Evolutionary conservation across 1,140 invertebrate species (phyloP), one percentile per base, ranked within the genome.

Genomic region (Eubasilissa regina): DNA sequence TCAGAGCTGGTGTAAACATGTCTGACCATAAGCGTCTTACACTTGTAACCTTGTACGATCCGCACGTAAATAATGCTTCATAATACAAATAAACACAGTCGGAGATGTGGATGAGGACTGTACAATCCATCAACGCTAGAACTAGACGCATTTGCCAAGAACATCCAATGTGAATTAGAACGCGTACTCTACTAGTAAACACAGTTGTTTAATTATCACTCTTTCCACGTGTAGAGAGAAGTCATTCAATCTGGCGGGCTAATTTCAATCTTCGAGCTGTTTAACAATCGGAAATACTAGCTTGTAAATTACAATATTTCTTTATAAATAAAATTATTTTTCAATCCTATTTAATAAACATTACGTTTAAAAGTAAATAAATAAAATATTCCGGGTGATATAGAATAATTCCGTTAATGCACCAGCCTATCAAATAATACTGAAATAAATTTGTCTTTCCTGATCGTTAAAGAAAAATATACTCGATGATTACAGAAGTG

Each of bases 31-130:
- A 70, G 25, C 45, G 15, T 7, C 47, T 70, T 45, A 19, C 66
- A 70, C 66, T 70, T 51, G 35, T 51, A 51, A 70, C 66, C 66
- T 70, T 70, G 66, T 45, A 51, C 66, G 47, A 51, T 17, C 35
- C 21, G 47, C 66, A 51, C 17, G 66, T 70, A 70, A 70, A 70
- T 70, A 70, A 70, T 70, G 13, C 6, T 35, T 35, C 25, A 35
- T 53, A 70, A 21, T 51, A 51, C 48, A 13, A 70, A 51, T 47
- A 47, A 13, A 35, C 25, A 6, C 6, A 17, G 13, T 44, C 19
- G 1, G 25, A 35, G 25, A 15, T 19, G 51, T 70, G 66, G 66
- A 70, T 51, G 66, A 70, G n/a, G 48, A 51, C 66, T 7, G 45
- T n/a, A 35, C 66, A 25, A 25, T 70, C 66, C 45, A 70, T 70